A percentile compares a stretch with the other conserved stretches of the same genome.
Evolutionary conservation across 2,888 invertebrate genomes (phyloP).

Genomic region (Euzophera pinguis): DNA sequence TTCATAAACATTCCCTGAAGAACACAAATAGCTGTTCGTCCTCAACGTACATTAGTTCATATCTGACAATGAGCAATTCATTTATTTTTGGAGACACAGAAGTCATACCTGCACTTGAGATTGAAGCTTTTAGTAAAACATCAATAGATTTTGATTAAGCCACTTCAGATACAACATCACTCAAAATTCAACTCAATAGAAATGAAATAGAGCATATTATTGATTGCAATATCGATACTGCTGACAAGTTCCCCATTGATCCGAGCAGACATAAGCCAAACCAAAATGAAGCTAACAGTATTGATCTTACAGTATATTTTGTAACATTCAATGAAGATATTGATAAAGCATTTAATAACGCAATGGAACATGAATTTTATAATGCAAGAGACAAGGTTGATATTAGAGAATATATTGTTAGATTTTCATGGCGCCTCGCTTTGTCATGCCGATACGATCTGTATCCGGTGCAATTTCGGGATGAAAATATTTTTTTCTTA

Average conservation of each 20-base stretch:
- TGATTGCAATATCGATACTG: conserved; percentile 26
- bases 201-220: conserved; percentile 21
- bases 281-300: conserved; percentile 34
- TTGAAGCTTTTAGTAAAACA: conserved; percentile 68
- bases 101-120: conserved; percentile 75
- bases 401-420: conserved; percentile 18
- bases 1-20: conserved; percentile 4
- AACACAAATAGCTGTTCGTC: conserved; percentile 16
- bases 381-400: conserved; percentile 19
- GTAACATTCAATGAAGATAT: conserved; percentile 18
- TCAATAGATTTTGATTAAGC: conserved; percentile 58
- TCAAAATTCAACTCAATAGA: conserved; percentile 29
- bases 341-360: conserved; percentile 24
- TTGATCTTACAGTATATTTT: conserved; percentile 31
- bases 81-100: conserved; percentile 76
- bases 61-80: conserved; percentile 70
- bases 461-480: conserved; percentile 78
- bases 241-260: conserved; percentile 59
- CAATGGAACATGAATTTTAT: conserved; percentile 26
- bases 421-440: conserved; percentile 71
- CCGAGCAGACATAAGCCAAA: conserved; percentile 27
- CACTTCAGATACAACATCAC: conserved; percentile 47
- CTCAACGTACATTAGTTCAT: conserved; percentile 48
- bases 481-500: conserved; percentile 78
- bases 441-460: conserved; percentile 77